Conservation (phyloP, 2,113 vertebrate genomes). For the Aldabrachelys gigantea region DNA sequence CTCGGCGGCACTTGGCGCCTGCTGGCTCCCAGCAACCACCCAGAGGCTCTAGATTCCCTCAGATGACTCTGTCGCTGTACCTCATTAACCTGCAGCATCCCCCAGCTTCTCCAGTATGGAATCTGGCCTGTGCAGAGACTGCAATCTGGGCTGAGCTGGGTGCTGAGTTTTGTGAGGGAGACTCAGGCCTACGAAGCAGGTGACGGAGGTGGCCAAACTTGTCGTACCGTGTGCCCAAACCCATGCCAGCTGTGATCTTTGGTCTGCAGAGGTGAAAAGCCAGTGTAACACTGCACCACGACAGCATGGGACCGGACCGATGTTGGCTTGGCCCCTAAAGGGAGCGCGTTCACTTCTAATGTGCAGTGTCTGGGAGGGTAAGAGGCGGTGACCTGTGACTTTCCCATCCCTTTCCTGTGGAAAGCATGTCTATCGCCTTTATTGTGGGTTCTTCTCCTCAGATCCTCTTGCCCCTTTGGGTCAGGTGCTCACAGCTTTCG, state of each 20-base stretch:
- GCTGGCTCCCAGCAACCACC: background rate
- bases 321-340: background rate
- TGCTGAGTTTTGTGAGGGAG: background rate
- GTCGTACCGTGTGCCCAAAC: background rate
- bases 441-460: background rate
- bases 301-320: background rate
- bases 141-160: background rate
- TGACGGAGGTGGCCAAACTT: background rate
- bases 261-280: background rate
- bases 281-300: background rate
- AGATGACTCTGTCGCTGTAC: background rate
- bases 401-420: background rate
- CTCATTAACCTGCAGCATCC: too few relatives aligned
- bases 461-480: background rate
- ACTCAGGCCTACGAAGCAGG: background rate
- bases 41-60: background rate
- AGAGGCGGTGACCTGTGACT: background rate
- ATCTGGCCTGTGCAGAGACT: background rate
- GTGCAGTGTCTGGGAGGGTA: background rate
- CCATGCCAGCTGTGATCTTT: background rate
- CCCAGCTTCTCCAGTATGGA: background rate
- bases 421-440: background rate
- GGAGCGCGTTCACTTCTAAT: background rate
- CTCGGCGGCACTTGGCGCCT: background rate
- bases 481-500: background rate